Evolutionary conservation across 2,888 invertebrate genomes (phyloP).

Genomic region (Hanleya hanleyi): DNA sequence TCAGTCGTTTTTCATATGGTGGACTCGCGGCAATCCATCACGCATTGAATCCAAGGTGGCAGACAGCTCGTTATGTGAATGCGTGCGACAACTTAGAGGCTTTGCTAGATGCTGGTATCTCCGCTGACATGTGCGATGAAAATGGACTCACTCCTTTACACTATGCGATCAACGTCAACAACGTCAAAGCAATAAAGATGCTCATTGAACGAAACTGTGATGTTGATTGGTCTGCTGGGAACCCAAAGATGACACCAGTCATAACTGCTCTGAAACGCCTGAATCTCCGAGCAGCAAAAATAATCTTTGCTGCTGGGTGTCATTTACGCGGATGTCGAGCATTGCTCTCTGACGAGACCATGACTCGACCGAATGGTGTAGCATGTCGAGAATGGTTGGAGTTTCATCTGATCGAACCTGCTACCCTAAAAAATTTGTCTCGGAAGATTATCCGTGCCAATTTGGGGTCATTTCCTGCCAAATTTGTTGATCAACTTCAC

Average conservation of each 20-base stretch:
- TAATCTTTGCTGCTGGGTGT: not conserved
- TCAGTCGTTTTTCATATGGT: not conserved
- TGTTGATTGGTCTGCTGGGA: not conserved
- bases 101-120: conserved; percentile 4
- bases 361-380: not conserved
- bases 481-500: not conserved
- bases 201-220: not conserved
- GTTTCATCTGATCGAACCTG: not conserved
- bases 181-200: not conserved
- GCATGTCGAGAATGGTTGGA: not conserved
- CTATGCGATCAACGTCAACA: conserved; percentile 2
- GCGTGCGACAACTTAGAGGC: not conserved
- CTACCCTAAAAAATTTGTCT: not conserved
- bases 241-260: not conserved
- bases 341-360: not conserved
- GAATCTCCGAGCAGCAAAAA: not conserved
- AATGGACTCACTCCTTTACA: conserved; percentile 1
- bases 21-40: conserved; percentile 7
- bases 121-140: conserved; percentile 6
- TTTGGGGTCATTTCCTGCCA: not conserved
- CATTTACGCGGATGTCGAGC: not conserved
- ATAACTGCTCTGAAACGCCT: not conserved
- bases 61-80: not conserved
- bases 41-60: conserved; percentile 9
- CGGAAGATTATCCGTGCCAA: not conserved